These are phyloP conservation scores for Enteromius paludinosus DNA, from an alignment of 2,797 vertebrate genomes.

Conservation along the genomic window DNA sequence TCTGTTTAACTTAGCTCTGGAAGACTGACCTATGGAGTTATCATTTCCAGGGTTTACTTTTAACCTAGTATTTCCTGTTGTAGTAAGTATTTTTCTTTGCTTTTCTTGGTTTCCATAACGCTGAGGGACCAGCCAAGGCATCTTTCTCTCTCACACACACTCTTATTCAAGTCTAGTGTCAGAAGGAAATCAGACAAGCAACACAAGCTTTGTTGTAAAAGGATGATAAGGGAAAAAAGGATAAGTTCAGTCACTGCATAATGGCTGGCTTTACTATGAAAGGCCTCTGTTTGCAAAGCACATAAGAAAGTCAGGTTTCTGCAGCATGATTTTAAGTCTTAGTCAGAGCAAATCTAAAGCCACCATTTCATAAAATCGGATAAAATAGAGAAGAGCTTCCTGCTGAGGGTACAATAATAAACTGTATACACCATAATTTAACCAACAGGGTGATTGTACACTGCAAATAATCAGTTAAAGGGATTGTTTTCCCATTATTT, in stretches of 20 bases:
- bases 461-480: not conserved
- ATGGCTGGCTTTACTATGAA: slow-evolving; percentile 29
- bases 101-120: slow-evolving; percentile 11
- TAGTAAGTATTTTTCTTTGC: slow-evolving; percentile 17
- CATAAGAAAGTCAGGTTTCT: slow-evolving; percentile 23
- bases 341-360: slow-evolving; percentile 27
- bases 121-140: not conserved
- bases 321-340: slow-evolving; percentile 19
- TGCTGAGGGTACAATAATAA: slow-evolving; percentile 18
- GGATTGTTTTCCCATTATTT: not conserved
- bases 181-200: slow-evolving; percentile 43
- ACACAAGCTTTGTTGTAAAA: slow-evolving; percentile 40
- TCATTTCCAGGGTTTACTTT: slow-evolving; percentile 32
- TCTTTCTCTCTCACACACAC: not conserved
- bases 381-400: slow-evolving; percentile 15
- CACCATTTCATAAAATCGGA: slow-evolving; percentile 29
- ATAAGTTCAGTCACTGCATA: slow-evolving; percentile 36
- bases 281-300: slow-evolving; percentile 3
- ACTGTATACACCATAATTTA: not conserved
- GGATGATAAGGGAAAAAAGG: slow-evolving; percentile 29
- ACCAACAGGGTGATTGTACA: not conserved
- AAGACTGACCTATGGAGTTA: slow-evolving; percentile 42
- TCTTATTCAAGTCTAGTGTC: slow-evolving; percentile 17
- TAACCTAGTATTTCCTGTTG: slow-evolving; percentile 14
- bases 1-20: slow-evolving; percentile 29